Percentiles rank a stretch among this genome's conserved stretches.
Conservation (phyloP, 2,113 vertebrate species). For the Petromus typicus region DNA sequence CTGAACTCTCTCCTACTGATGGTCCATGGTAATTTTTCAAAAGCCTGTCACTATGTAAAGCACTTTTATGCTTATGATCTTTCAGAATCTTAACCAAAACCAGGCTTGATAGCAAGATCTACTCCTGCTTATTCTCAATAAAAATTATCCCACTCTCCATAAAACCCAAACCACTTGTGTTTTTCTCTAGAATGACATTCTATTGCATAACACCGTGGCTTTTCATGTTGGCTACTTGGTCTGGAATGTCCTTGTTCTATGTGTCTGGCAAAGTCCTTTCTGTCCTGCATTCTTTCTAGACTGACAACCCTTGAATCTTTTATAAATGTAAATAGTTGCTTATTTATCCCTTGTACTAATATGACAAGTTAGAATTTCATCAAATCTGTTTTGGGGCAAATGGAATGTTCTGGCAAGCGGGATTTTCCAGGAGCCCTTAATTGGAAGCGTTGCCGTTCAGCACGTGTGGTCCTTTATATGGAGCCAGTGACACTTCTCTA, state of each 20-base stretch:
- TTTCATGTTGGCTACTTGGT: neutral
- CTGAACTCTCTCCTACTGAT: neutral
- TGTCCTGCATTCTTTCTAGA: constrained; percentile 38
- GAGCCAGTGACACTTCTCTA: neutral
- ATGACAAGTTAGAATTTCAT: constrained; percentile 37
- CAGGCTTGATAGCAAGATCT: constrained; percentile 10
- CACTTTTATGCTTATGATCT: neutral
- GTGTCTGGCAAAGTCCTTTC: constrained; percentile 16
- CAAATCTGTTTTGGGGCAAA: neutral
- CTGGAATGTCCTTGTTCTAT: constrained; percentile 51
- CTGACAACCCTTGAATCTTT: neutral
- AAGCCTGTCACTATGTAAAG: constrained; percentile 4
- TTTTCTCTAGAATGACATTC: neutral
- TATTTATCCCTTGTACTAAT: neutral
- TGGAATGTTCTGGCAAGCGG: neutral
- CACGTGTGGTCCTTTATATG: neutral
- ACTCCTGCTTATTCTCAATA: neutral
- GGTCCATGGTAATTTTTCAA: constrained; percentile 16
- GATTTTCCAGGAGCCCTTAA: neutral
- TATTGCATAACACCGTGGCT: constrained; percentile 13
- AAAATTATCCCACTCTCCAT: constrained; percentile 41
- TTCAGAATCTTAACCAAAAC: constrained; percentile 41
- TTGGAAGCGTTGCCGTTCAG: neutral
- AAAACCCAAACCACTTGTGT: constrained; percentile 5
- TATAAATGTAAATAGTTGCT: constrained; percentile 35